Percentiles rank a stretch among this genome's conserved stretches.
Conservation (phyloP, 2,113 vertebrate species). For the Gila orcuttii region DNA sequence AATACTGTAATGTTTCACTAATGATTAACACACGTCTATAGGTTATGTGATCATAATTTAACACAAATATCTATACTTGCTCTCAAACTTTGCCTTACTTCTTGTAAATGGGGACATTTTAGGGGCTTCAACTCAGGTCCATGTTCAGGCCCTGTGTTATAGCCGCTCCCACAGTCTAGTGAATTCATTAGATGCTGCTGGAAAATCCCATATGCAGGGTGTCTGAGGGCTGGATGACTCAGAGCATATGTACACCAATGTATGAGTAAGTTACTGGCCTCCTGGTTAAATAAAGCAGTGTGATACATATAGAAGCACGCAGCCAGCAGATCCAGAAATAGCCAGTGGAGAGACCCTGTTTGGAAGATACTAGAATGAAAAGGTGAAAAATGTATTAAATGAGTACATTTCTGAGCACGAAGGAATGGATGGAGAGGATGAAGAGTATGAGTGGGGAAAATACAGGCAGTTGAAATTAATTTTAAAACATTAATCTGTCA, state of each 20-base stretch:
- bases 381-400: slow-evolving; percentile 10
- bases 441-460: slow-evolving; percentile 47
- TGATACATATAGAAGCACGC: slow-evolving; percentile 16
- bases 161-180: slow-evolving; percentile 38
- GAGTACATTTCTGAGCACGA: neutral
- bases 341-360: neutral
- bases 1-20: neutral
- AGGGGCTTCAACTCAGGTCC: slow-evolving; percentile 9
- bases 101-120: neutral
- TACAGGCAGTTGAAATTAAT: slow-evolving; percentile 23
- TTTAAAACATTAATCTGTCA: slow-evolving; percentile 59
- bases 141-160: slow-evolving; percentile 18
- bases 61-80: neutral
- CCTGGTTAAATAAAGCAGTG: slow-evolving; percentile 34
- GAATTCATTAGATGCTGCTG: slow-evolving; percentile 54
- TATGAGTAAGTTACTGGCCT: slow-evolving; percentile 42
- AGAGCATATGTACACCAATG: slow-evolving; percentile 47
- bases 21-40: neutral
- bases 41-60: neutral
- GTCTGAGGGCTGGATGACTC: slow-evolving; percentile 55
- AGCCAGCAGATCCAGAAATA: slow-evolving; percentile 27
- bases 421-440: neutral
- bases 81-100: neutral
- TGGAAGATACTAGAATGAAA: slow-evolving; percentile 51
- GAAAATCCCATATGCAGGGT: slow-evolving; percentile 56